Base-by-base conservation (phyloP, 2,113 vertebrate genomes). In the Enhydra lutris region DNA sequence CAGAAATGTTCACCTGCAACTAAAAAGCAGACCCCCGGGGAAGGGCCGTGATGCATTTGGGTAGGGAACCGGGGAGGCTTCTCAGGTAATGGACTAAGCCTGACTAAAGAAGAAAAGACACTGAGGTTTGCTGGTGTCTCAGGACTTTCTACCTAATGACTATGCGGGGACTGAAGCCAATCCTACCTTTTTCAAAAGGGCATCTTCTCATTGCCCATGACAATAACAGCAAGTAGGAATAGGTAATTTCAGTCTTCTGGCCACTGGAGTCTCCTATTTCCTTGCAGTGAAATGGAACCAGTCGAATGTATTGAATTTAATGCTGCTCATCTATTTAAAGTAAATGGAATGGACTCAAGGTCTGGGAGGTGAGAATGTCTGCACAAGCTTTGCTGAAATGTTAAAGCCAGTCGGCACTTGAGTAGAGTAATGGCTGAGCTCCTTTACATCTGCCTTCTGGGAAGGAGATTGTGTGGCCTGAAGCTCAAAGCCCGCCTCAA, bases 381-480 rank as follows among this genome's bases (percentile, higher is more conserved):
- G 42, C 73, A 94, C 69, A 92, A 92, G 67, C 73, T 96, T 82
- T 94, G 83, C 45, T 93, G 81, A 91, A 93, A 91, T 90, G 80
- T 94, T 93, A 96, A 45, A 97, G 61, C 45, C 87, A 89, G 1
- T 95, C 18, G 2, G 63, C 52, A 94, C 79, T 91, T 39, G 14
- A 97, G 29, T 80, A 82, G 50, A 92, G 26, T 92, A 63, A 90
- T 86, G 80, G 65, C 81, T 85, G 61, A 76, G 50, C 59, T 95
- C 93, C 85, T 85, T 93, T 96, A 71, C 85, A 84, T 82, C 76
- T 95, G 81, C 95, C 36, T 96, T 97, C 84, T 91, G 91, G 88
- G 81, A 96, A 91, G 69, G 95, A 78, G 57, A 91, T 45, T 81
- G 36, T 87, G 82, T 96, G 87, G 93, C 83, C n/a, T 93, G 96